Base-by-base conservation (phyloP, 2,797 vertebrate species). In the Galagoides demidoff region DNA sequence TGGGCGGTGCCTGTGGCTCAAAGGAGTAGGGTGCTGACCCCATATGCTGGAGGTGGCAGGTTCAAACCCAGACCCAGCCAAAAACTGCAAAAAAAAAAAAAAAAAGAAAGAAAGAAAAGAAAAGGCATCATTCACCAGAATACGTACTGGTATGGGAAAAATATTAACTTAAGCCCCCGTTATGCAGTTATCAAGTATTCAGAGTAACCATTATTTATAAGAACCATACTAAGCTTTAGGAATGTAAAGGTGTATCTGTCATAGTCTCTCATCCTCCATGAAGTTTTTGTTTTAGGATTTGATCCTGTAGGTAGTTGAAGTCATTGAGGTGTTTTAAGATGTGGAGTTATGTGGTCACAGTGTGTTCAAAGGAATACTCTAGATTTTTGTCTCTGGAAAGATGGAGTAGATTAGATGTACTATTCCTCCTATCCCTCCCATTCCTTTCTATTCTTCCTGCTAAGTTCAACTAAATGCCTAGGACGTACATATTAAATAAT, bases 291-390 rank as follows among this genome's bases (percentile, higher is more conserved):
- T 91, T 90, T 92, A 82, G 64, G n/a, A 81, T 93, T 92, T 66
- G n/a, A 93, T 85, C 17, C 17, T 88, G 2, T 52, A 85, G 43
- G 23, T 76, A 59, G 27, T 88, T 78, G 57, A 91, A 82, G 31
- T 71, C 39, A 81, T 68, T 95, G 86, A 55, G 19, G 17, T 94
- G 20, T 93, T 92, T 95, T 92, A 95, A 97, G 70, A 45, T 91
- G 34, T 61, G 93, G 78, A 85, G 34, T 88, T 12, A 70, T 27
- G 61, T 73, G 39, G n/a, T 92, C 19, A 90, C 81, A 93, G 20
- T 61, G 27, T 92, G 23, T 90, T 91, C 77, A 85, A 81, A 76
- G 73, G 76, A 82, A 90, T 52, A 49, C 39, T 86, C 34, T 77
- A 77, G 34, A 87, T 94, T 92, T 97, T 22, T 96, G 55, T 39